Evolutionary conservation across 2,888 invertebrate genomes (phyloP).

Genomic region (Eupithecia pulchellata): DNA sequence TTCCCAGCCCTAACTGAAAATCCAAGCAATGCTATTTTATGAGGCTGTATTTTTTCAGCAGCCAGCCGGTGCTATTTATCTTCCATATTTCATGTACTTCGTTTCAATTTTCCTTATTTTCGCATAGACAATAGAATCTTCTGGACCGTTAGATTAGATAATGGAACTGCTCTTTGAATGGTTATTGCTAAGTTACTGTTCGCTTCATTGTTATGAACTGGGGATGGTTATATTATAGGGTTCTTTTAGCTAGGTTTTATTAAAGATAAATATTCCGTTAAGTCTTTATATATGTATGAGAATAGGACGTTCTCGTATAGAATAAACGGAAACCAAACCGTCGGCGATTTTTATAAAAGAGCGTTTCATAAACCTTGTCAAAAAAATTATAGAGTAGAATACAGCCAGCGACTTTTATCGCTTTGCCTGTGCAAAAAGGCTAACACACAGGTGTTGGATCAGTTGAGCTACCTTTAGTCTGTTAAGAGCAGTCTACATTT

Average conservation of each 20-base stretch:
- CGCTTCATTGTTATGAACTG: background rate
- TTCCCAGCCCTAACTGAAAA: constrained; percentile 57
- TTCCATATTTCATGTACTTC: constrained; percentile 64
- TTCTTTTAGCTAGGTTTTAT: background rate
- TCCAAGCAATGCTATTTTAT: constrained; percentile 64
- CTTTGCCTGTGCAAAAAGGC: too few species aligned
- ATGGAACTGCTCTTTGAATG: constrained; percentile 17
- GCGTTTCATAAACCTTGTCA: too few species aligned
- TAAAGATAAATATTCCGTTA: background rate
- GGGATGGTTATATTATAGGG: background rate
- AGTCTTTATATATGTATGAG: too few species aligned
- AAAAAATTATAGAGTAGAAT: too few species aligned
- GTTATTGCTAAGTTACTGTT: constrained; percentile 8
- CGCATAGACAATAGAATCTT: constrained; percentile 28
- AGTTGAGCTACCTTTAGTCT: too few species aligned
- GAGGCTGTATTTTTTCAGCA: constrained; percentile 66
- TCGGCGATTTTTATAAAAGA: too few species aligned
- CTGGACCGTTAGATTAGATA: constrained; percentile 25
- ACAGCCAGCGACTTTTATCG: too few species aligned
- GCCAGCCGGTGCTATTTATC: constrained; percentile 59
- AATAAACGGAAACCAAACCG: too few species aligned
- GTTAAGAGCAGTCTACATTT: too few species aligned
- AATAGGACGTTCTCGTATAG: too few species aligned
- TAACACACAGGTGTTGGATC: too few species aligned
- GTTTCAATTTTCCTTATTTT: constrained; percentile 61